Percentiles rank a stretch among this genome's conserved stretches.
These are phyloP conservation scores for Tenebrosternarchus preto DNA, from an alignment of 2,113 vertebrate genomes.

Conservation along the genomic window DNA sequence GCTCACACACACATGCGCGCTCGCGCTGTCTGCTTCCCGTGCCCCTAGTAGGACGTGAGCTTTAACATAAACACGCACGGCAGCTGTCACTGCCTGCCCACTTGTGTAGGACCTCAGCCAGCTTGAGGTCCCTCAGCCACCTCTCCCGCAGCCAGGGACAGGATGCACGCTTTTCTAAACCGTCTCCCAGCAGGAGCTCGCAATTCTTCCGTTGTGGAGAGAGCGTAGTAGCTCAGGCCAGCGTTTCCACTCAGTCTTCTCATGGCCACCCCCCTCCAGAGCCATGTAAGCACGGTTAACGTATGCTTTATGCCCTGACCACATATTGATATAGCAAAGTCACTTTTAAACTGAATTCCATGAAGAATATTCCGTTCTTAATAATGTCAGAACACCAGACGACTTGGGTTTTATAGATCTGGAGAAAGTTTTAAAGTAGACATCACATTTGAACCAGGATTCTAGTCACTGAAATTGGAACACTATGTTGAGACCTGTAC, in stretches of 20 bases:
- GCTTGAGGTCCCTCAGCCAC: slow-evolving; percentile 21
- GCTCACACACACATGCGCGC: slow-evolving; percentile 7
- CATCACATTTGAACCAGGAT: too few relatives aligned
- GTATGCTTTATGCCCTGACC: not conserved
- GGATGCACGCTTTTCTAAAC: slow-evolving; percentile 40
- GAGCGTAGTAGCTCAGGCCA: not conserved
- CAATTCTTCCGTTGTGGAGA: slow-evolving; percentile 42
- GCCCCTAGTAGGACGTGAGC: slow-evolving; percentile 11
- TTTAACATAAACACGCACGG: slow-evolving; percentile 37
- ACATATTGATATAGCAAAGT: not conserved
- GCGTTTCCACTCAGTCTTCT: not conserved
- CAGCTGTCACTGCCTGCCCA: not conserved
- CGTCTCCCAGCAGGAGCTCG: slow-evolving; percentile 41
- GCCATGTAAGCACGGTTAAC: not conserved
- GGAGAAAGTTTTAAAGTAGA: not conserved
- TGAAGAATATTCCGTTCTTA: not conserved
- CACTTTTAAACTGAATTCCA: not conserved
- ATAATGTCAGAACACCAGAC: slow-evolving; percentile 6
- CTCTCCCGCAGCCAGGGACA: slow-evolving; percentile 36
- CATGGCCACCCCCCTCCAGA: not conserved
- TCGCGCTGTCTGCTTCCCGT: not conserved
- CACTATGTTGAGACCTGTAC: too few relatives aligned
- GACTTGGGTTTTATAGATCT: not conserved
- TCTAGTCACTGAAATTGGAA: too few relatives aligned
- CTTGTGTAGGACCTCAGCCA: slow-evolving; percentile 18